These are phyloP conservation scores for Acanthisitta chloris DNA, from an alignment of 2,113 vertebrate genomes.

Conservation along the genomic window DNA sequence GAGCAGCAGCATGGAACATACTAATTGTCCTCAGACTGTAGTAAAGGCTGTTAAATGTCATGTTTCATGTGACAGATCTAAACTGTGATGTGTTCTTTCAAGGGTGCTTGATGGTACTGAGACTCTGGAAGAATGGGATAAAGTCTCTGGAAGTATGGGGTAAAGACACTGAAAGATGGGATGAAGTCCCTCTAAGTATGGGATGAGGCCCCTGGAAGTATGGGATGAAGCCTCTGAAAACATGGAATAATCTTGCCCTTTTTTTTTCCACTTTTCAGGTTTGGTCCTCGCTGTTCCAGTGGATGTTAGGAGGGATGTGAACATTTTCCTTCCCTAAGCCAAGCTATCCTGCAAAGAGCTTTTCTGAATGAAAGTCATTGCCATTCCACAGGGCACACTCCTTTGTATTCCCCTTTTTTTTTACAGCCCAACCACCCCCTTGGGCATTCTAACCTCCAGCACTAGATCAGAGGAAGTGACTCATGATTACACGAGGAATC, in stretches of 20 bases:
- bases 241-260: not conserved
- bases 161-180: not conserved
- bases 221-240: not conserved
- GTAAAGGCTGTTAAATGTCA: constrained; percentile 41
- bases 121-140: not conserved
- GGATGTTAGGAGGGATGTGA: not conserved
- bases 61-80: not conserved
- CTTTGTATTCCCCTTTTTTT: not conserved
- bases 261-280: not conserved
- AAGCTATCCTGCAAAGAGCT: not conserved
- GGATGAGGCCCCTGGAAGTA: not conserved
- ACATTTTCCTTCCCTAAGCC: not conserved
- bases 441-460: not conserved
- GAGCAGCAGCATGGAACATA: not conserved
- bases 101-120: not conserved
- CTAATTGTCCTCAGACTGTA: constrained; percentile 36
- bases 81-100: constrained; percentile 18
- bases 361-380: not conserved
- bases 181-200: no score
- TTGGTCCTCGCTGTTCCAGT: not conserved
- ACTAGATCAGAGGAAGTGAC: not conserved
- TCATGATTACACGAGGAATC: constrained; percentile 16
- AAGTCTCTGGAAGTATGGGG: no score
- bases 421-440: constrained; percentile 28
- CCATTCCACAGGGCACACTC: not conserved